These are phyloP conservation scores for Ferrisia virgata DNA, from an alignment of 2,888 invertebrate genomes.

Conservation along the genomic window DNA sequence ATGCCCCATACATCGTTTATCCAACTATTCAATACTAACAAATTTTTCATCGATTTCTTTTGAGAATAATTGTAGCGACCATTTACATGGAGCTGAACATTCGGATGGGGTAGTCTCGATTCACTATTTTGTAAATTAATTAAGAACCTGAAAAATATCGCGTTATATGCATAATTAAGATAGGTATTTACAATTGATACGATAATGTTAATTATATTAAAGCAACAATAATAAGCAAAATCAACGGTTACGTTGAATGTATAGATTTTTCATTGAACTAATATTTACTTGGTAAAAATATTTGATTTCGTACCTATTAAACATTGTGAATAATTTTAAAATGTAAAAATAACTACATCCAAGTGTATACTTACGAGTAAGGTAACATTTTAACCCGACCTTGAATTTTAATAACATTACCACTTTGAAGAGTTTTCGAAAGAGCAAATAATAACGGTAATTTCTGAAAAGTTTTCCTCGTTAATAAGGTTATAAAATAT, in stretches of 20 bases:
- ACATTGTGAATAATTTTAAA: neutral
- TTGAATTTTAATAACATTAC: constrained; percentile 19
- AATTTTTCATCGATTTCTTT: neutral
- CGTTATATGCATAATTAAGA: neutral
- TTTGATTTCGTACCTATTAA: neutral
- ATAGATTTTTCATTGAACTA: neutral
- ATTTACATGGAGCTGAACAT: constrained; percentile 16
- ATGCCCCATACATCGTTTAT: neutral
- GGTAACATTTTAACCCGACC: constrained; percentile 30
- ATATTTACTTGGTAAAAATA: neutral
- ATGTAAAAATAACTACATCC: neutral
- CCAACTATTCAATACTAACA: constrained; percentile 36
- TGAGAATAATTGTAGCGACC: constrained; percentile 33
- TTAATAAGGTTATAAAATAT: neutral
- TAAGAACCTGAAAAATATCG: neutral
- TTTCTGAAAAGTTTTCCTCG: neutral
- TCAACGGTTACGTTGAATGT: neutral
- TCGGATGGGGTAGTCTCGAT: neutral
- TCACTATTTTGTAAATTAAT: constrained; percentile 28
- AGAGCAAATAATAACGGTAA: constrained; percentile 8
- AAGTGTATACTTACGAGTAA: neutral
- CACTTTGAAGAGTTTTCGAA: neutral
- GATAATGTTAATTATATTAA: too few species aligned
- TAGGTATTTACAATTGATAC: neutral
- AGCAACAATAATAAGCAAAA: neutral